A percentile compares a stretch with the other conserved stretches of the same genome.
phyloP scores from a whole-genome alignment of 2,113 vertebrate species.

The Lepisosteus oculatus region DNA sequence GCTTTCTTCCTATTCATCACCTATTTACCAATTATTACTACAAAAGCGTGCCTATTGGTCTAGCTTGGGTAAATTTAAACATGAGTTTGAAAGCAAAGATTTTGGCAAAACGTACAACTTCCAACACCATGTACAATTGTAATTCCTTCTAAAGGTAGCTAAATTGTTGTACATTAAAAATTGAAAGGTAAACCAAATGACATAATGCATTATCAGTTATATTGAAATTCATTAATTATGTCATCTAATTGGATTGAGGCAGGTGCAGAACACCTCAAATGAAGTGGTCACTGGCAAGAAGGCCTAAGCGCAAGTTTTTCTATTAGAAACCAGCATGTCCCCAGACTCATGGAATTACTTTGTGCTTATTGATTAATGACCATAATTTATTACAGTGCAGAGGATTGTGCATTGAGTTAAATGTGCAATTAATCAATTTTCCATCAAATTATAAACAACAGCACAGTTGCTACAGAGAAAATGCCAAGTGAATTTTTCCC shows the following conservation, averaged over 20 bases:
- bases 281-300: slow-evolving; percentile 89
- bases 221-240: slow-evolving; percentile 94
- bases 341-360: slow-evolving; percentile 92
- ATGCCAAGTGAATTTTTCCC: slow-evolving; percentile 82
- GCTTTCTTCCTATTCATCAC: too few relatives aligned
- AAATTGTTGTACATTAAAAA: slow-evolving; percentile 70
- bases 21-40: too few relatives aligned
- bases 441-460: slow-evolving; percentile 93
- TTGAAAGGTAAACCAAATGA: slow-evolving; percentile 79
- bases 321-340: slow-evolving; percentile 98
- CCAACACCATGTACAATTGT: too few relatives aligned
- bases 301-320: slow-evolving; percentile 88
- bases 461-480: slow-evolving; percentile 80
- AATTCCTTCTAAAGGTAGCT: slow-evolving; percentile 23
- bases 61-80: too few relatives aligned
- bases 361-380: slow-evolving; percentile 99
- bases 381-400: slow-evolving; percentile 98
- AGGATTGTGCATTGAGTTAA: slow-evolving; percentile 95
- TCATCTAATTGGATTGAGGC: slow-evolving; percentile 93
- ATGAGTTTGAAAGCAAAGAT: too few relatives aligned
- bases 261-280: slow-evolving; percentile 91
- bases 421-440: slow-evolving; percentile 99
- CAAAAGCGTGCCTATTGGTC: too few relatives aligned
- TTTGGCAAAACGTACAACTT: too few relatives aligned
- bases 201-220: slow-evolving; percentile 84